phyloP scores from a whole-genome alignment of 2,113 vertebrate species.

The Melanostigma gelatinosum region DNA sequence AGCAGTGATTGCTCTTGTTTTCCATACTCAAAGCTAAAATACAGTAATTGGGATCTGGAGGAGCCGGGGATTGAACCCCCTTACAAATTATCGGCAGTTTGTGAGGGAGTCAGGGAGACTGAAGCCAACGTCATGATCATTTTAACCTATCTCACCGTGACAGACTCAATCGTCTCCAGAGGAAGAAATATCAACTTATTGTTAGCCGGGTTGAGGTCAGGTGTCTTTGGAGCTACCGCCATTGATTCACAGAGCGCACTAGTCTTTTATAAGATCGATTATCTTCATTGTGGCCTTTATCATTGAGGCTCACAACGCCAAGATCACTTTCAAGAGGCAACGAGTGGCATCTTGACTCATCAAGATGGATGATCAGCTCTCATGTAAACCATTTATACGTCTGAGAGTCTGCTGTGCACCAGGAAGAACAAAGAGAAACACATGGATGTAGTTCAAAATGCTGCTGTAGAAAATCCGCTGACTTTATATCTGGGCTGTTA shows the following conservation, averaged over 20 bases:
- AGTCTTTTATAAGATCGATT: constrained; percentile 56
- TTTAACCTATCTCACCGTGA: constrained; percentile 21
- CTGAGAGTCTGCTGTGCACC: not conserved
- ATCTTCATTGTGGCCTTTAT: constrained; percentile 54
- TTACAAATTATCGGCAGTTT: not conserved
- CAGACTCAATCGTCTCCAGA: constrained; percentile 48
- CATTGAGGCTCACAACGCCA: constrained; percentile 35
- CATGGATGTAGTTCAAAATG: no score
- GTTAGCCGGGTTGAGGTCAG: constrained; percentile 61
- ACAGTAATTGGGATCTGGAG: no score
- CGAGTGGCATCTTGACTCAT: constrained; percentile 49
- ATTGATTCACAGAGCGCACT: constrained; percentile 35
- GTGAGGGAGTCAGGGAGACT: not conserved
- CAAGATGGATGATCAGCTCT: constrained; percentile 47
- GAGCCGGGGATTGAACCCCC: no score
- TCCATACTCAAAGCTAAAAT: not conserved
- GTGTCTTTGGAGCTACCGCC: constrained; percentile 46
- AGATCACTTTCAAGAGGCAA: constrained; percentile 58
- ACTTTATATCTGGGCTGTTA: not conserved
- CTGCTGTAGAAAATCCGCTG: not conserved
- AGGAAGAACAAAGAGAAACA: not conserved
- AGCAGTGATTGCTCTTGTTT: not conserved
- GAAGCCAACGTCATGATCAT: constrained; percentile 10
- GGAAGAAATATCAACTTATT: constrained; percentile 61
- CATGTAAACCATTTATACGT: constrained; percentile 20